phyloP scores from a whole-genome alignment of 2,797 vertebrate genomes.

The Cheirogaleus major region DNA sequence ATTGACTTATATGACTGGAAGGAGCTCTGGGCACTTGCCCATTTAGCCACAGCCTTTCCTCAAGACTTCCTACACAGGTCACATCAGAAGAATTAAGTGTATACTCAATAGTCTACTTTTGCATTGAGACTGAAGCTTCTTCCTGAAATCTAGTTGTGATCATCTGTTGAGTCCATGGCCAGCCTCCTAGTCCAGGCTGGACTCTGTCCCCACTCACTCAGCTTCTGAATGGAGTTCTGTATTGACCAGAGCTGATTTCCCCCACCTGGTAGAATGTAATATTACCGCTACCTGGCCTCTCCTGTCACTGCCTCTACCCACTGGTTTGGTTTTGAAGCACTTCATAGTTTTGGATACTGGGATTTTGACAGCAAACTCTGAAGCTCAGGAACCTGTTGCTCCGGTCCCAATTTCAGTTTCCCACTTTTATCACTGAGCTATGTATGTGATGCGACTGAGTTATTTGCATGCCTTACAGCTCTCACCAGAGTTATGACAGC shows the following conservation, averaged over 20 bases:
- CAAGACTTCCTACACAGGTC: background rate
- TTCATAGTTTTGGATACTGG: background rate
- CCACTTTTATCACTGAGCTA: background rate
- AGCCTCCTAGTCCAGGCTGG: background rate
- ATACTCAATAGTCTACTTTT: background rate
- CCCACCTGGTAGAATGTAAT: background rate
- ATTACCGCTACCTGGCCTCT: background rate
- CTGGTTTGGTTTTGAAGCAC: background rate
- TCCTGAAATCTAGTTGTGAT: background rate
- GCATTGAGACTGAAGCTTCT: background rate
- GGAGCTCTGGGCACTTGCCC: background rate
- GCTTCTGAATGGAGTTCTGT: background rate
- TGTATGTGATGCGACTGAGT: background rate
- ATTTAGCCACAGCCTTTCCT: background rate
- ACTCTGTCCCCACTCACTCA: background rate
- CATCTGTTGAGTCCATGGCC: background rate
- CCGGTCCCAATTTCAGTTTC: background rate
- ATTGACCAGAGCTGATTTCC: background rate
- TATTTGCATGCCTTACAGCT: background rate
- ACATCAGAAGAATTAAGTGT: background rate
- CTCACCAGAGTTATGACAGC: background rate
- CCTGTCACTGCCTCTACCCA: background rate
- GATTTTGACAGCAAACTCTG: background rate
- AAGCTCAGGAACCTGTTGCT: background rate
- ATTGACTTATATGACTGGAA: background rate